Conservation (phyloP, 2,888 invertebrate species). For the Scaptomyza reducta region DNA sequence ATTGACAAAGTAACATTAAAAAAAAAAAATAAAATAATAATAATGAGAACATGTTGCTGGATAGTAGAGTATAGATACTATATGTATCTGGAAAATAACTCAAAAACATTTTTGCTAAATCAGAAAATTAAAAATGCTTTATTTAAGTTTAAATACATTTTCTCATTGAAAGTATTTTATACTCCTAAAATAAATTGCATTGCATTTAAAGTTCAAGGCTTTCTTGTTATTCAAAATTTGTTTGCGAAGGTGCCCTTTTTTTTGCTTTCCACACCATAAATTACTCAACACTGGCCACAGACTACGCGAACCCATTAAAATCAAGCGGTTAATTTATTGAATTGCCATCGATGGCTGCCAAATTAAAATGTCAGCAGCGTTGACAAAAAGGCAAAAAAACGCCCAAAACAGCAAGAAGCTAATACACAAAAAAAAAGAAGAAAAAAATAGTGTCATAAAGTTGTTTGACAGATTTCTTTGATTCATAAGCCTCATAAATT, state of each 20-base stretch:
- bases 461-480: conserved; percentile 76
- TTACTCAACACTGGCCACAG: conserved; percentile 53
- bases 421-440: conserved; percentile 1
- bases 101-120: no score
- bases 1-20: no score
- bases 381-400: conserved; percentile 27
- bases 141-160: no score
- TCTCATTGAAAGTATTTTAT: no score
- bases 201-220: background rate
- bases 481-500: conserved; percentile 72
- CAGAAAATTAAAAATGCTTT: no score
- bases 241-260: background rate
- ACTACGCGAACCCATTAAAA: conserved; percentile 60
- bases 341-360: conserved; percentile 75
- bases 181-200: no score
- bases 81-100: no score
- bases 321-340: conserved; percentile 65
- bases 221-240: background rate
- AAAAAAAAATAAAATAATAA: no score
- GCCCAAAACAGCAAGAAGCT: background rate
- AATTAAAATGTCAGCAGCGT: conserved; percentile 76
- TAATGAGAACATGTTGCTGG: no score
- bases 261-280: conserved; percentile 40
- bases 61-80: no score
- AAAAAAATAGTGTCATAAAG: conserved; percentile 72